A percentile compares a stretch with the other conserved stretches of the same genome.
phyloP scores from a whole-genome alignment of 2,888 invertebrate genomes.

The Dorcus parallelipipedus region DNA sequence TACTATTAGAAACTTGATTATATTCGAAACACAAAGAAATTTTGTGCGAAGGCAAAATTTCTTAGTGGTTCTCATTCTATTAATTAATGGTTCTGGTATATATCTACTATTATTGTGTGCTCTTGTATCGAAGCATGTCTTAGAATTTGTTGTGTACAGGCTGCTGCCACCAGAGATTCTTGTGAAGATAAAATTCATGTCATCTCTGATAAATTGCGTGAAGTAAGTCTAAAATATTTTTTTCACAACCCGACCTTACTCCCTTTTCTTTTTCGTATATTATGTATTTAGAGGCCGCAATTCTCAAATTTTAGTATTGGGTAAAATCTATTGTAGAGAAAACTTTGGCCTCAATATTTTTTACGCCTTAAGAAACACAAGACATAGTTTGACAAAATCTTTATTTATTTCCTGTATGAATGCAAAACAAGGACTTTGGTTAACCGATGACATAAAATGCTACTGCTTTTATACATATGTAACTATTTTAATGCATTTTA shows the following conservation, averaged over 20 bases:
- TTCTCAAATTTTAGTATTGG: too few relatives aligned
- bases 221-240: constrained; percentile 60
- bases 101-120: background rate
- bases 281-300: too few relatives aligned
- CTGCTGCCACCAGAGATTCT: constrained; percentile 68
- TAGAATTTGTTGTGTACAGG: constrained; percentile 54
- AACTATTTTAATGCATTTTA: too few relatives aligned
- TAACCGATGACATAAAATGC: too few relatives aligned
- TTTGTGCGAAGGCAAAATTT: background rate
- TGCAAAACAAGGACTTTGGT: background rate
- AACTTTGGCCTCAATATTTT: too few relatives aligned
- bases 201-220: constrained; percentile 68
- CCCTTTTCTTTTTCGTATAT: background rate
- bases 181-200: constrained; percentile 71
- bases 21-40: background rate
- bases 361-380: too few relatives aligned
- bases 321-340: too few relatives aligned
- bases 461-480: too few relatives aligned
- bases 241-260: background rate
- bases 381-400: too few relatives aligned
- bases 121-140: constrained; percentile 20
- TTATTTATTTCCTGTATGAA: background rate
- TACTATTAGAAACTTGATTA: constrained; percentile 1
- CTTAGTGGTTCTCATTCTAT: background rate
- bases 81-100: constrained; percentile 3